phyloP scores from a whole-genome alignment of 2,113 vertebrate genomes.

The Pteronura brasiliensis region DNA sequence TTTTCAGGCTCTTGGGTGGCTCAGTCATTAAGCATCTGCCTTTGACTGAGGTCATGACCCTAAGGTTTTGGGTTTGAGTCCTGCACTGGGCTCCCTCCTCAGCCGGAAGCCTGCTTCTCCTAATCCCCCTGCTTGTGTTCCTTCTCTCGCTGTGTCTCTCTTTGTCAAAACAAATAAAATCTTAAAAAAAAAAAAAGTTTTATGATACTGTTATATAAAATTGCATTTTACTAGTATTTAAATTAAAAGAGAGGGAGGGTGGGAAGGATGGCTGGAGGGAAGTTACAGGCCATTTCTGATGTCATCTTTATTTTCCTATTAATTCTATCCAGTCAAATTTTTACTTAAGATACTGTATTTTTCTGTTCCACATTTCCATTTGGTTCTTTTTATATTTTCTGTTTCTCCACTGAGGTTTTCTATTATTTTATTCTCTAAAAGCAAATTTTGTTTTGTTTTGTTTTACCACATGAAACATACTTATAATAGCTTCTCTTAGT shows the following conservation, averaged over 20 bases:
- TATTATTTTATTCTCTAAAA: neutral
- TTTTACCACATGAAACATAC: neutral
- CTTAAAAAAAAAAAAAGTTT: neutral
- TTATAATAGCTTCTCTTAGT: neutral
- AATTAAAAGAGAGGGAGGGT: neutral
- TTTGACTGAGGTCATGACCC: no score
- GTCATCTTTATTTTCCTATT: neutral
- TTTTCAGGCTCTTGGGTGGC: no score
- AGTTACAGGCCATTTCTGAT: neutral
- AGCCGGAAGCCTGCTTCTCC: no score
- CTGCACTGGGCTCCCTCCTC: no score
- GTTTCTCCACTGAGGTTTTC: neutral
- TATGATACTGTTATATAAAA: neutral
- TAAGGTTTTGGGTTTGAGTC: no score
- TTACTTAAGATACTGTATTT: neutral
- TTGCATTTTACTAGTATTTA: neutral
- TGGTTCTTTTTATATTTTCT: neutral
- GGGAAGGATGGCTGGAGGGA: neutral
- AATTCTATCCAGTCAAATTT: neutral
- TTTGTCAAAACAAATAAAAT: neutral
- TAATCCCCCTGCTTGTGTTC: no score
- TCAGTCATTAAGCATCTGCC: no score
- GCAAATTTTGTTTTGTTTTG: neutral
- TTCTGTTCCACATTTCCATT: neutral
- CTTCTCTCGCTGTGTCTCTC: no score